These are phyloP conservation scores for Xiphias gladius DNA, from an alignment of 2,113 vertebrate species.

Conservation along the genomic window DNA sequence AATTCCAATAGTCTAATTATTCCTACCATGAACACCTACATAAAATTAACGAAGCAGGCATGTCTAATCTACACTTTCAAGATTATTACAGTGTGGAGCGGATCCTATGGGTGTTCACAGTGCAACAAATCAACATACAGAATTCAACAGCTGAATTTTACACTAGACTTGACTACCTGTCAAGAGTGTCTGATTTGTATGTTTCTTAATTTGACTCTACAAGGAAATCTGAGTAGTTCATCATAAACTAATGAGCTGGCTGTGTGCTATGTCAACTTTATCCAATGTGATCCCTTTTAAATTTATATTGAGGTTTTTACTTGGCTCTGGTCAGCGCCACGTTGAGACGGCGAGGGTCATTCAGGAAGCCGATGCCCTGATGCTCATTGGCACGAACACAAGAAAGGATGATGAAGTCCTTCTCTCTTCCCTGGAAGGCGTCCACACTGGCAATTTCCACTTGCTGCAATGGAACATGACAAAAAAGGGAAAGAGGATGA, in stretches of 20 bases:
- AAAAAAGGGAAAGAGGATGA: background rate
- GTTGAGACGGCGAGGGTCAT: slow-evolving; percentile 97
- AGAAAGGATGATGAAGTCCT: slow-evolving; percentile 98
- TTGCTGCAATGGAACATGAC: slow-evolving; percentile 83
- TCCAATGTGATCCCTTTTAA: background rate
- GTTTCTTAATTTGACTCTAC: background rate
- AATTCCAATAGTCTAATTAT: background rate
- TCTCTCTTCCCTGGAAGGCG: slow-evolving; percentile 97
- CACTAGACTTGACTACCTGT: no score
- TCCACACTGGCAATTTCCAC: slow-evolving; percentile 99
- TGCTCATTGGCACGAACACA: slow-evolving; percentile 98
- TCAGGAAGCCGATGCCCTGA: slow-evolving; percentile 97
- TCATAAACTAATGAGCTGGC: background rate
- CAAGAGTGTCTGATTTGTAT: background rate
- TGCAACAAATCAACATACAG: background rate
- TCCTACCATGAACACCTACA: background rate
- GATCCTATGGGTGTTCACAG: background rate
- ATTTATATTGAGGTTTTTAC: slow-evolving; percentile 71
- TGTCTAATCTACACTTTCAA: background rate
- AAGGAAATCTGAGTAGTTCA: background rate
- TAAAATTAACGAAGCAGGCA: background rate
- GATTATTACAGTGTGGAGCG: background rate
- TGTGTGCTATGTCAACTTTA: background rate
- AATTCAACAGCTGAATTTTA: no score
- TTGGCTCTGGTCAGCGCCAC: slow-evolving; percentile 97